Percentiles rank a stretch among this genome's conserved stretches.
Conservation (phyloP, 2,797 vertebrate species). For the Botia almorhae region DNA sequence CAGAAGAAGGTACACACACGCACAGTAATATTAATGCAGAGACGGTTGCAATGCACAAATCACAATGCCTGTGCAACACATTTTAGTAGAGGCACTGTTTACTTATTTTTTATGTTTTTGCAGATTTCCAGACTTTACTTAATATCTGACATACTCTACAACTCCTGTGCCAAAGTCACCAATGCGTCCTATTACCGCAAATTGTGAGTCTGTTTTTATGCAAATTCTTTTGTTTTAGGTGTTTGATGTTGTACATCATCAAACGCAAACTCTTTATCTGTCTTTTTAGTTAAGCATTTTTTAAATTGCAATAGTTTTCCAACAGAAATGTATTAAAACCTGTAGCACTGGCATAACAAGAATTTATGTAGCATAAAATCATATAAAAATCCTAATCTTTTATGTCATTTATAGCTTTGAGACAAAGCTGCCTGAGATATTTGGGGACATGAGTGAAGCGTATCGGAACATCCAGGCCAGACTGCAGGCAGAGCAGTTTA, state of each 20-base stretch:
- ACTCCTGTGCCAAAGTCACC: slow-evolving; percentile 83
- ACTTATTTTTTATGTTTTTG: slow-evolving; percentile 4
- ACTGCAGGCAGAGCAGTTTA: slow-evolving; percentile 84
- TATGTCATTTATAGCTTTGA: slow-evolving; percentile 76
- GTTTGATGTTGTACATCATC: background rate
- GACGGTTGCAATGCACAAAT: background rate
- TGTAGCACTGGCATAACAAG: background rate
- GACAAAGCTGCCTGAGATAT: slow-evolving; percentile 79
- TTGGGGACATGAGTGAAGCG: slow-evolving; percentile 76
- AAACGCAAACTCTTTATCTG: background rate
- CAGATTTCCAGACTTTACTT: slow-evolving; percentile 82
- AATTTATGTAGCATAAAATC: background rate
- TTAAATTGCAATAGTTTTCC: too few relatives aligned
- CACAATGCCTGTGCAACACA: too few relatives aligned
- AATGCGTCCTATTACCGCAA: slow-evolving; percentile 85
- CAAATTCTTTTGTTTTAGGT: background rate
- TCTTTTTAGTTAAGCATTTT: background rate
- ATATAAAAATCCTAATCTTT: background rate
- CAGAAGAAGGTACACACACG: slow-evolving; percentile 76
- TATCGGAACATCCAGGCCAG: slow-evolving; percentile 82
- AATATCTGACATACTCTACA: slow-evolving; percentile 83
- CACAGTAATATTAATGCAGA: background rate
- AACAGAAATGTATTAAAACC: background rate
- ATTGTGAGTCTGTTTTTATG: slow-evolving; percentile 73
- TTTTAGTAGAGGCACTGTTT: background rate